Base-by-base conservation (phyloP, 2,888 invertebrate species). In the Temnothorax unifasciatus region DNA sequence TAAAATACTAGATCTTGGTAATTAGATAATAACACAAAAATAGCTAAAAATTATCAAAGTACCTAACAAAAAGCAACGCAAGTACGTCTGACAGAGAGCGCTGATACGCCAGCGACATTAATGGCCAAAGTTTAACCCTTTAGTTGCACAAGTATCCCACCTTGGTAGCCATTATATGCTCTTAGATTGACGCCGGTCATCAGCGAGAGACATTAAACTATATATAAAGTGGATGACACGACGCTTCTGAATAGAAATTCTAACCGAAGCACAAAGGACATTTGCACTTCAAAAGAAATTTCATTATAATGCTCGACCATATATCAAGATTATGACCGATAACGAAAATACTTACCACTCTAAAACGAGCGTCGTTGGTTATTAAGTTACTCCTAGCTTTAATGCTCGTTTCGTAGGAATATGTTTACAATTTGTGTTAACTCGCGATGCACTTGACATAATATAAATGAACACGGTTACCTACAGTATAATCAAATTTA, bases 51-150 rank as follows among this genome's bases (percentile, higher is more conserved):
- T 18, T 6, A 21, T 44, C 11, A 29, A 69, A 59, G 15, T 47
- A 47, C 3, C 4, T 21, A 11, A 21, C 3, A 66, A 69, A 69
- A 59, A 59, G 59, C 25, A 47, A 50, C 9, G 38, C 1, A 69
- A 69, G 15, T 69, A 25, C 47, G 11, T 47, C 8, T 69, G 47
- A 69, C 38, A 69, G 47, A 59, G 15, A 18, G 59, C 21, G 59
- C 38, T 81, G 71, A 81, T 59, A 47, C 9, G 47, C 44, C 9
- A 18, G 38, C 34, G 59, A 81, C 79, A 69, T 81, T 81, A 81
- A 81, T 81, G 47, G 59, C 34, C 25, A 71, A 81, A 81, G 79
- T 81, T 81, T 81, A 79, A 81, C 71, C 79, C 47, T 71, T 81
- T 81, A 81, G 34, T 59, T 44, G 79, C 59, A 44, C 71, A 81